These are phyloP conservation scores for Platalea minor DNA, from an alignment of 2,797 vertebrate genomes.

Conservation along the genomic window DNA sequence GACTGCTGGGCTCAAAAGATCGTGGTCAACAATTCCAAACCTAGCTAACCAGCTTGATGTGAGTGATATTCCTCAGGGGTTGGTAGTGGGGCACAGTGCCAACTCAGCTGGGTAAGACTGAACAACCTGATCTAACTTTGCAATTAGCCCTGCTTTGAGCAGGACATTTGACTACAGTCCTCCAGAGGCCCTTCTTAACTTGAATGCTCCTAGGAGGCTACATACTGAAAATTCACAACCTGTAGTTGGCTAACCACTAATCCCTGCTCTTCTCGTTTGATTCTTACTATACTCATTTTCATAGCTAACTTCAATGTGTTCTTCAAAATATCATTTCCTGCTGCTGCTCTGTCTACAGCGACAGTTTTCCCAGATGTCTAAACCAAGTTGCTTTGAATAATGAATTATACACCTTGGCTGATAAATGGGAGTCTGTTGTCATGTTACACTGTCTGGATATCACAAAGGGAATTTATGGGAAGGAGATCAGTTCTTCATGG, in stretches of 20 bases:
- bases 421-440: not conserved
- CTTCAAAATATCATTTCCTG: not conserved
- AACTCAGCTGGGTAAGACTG: not conserved
- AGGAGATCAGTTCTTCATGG: rapidly evolving
- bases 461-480: not conserved
- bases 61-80: rapidly evolving
- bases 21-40: not conserved
- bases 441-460: not conserved
- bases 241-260: not conserved
- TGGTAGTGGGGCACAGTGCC: not conserved
- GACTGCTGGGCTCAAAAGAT: not conserved
- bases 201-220: not conserved
- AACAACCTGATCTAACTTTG: not conserved
- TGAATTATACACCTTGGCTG: not conserved
- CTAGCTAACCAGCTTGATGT: not conserved
- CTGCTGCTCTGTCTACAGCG: not conserved
- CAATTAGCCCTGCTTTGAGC: not conserved
- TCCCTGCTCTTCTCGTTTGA: not conserved
- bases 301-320: not conserved
- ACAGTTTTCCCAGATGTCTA: not conserved
- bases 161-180: not conserved
- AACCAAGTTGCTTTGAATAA: not conserved
- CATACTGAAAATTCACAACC: not conserved
- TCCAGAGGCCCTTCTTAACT: not conserved
- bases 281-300: not conserved